phyloP scores from a whole-genome alignment of 1,140 invertebrate species.

The Camponotus vicinus region DNA sequence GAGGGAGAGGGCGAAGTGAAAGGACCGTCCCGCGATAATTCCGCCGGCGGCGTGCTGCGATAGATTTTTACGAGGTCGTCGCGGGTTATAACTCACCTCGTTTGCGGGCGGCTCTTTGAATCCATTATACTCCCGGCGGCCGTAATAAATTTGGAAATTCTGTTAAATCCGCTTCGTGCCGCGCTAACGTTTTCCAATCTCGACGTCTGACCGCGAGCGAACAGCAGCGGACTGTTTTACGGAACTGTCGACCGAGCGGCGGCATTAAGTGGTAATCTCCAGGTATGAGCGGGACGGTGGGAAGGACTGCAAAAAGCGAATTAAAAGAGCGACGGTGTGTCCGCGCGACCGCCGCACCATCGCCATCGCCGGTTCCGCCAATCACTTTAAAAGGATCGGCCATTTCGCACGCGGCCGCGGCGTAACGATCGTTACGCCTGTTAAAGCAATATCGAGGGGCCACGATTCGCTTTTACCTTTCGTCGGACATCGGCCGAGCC shows the following conservation, averaged over 20 bases:
- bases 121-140: constrained; percentile 57
- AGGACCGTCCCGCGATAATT: constrained; percentile 26
- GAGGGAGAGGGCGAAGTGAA: neutral
- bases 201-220: constrained; percentile 56
- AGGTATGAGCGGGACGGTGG: constrained; percentile 56
- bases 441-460: constrained; percentile 73
- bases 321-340: constrained; percentile 65
- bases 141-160: constrained; percentile 61
- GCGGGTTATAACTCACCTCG: constrained; percentile 58
- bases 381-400: constrained; percentile 76
- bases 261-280: constrained; percentile 72
- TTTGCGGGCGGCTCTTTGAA: constrained; percentile 58
- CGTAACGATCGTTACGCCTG: constrained; percentile 74
- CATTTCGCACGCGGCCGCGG: constrained; percentile 64
- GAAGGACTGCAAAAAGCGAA: constrained; percentile 69
- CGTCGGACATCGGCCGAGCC: constrained; percentile 34
- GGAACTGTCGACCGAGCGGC: constrained; percentile 62
- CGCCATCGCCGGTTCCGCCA: constrained; percentile 68
- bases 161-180: constrained; percentile 50
- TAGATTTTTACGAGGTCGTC: constrained; percentile 60
- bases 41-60: constrained; percentile 42
- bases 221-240: constrained; percentile 54
- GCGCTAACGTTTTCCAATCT: constrained; percentile 59
- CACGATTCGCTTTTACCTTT: constrained; percentile 70
- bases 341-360: constrained; percentile 44